A percentile compares a stretch with the other conserved stretches of the same genome.
Conservation (phyloP, 2,797 vertebrate genomes). For the Selene dorsalis region DNA sequence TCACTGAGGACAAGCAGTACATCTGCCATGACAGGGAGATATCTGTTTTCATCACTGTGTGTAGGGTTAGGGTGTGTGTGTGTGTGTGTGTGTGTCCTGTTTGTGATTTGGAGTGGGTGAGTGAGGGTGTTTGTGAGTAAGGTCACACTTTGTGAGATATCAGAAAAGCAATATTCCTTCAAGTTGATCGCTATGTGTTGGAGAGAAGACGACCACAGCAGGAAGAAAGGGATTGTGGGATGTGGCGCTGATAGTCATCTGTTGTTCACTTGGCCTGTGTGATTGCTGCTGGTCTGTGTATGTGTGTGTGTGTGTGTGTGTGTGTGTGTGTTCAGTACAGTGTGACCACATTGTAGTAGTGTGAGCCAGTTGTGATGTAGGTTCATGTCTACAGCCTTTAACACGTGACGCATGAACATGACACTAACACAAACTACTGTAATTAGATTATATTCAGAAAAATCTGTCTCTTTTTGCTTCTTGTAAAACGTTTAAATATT, state of each 20-base stretch:
- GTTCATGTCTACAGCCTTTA: neutral
- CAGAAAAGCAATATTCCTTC: constrained; percentile 76
- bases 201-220: constrained; percentile 50
- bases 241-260: constrained; percentile 62
- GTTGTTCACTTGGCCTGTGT: constrained; percentile 49
- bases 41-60: constrained; percentile 66
- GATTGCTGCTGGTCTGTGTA: constrained; percentile 26
- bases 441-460: no score
- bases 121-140: constrained; percentile 57
- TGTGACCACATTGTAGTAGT: neutral
- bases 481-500: no score
- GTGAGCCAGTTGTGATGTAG: constrained; percentile 10
- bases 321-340: constrained; percentile 6
- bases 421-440: neutral
- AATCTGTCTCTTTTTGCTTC: no score
- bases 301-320: constrained; percentile 16
- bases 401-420: neutral
- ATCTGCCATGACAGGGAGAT: constrained; percentile 63
- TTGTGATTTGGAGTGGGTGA: constrained; percentile 55
- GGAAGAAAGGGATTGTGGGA: constrained; percentile 60
- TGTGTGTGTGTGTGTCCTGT: constrained; percentile 38
- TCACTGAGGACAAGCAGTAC: constrained; percentile 53
- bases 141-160: constrained; percentile 73
- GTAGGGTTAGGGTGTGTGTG: constrained; percentile 7
- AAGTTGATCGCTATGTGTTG: constrained; percentile 53